These are phyloP conservation scores for Malacoraja senta DNA, from an alignment of 2,797 vertebrate genomes.

Conservation along the genomic window DNA sequence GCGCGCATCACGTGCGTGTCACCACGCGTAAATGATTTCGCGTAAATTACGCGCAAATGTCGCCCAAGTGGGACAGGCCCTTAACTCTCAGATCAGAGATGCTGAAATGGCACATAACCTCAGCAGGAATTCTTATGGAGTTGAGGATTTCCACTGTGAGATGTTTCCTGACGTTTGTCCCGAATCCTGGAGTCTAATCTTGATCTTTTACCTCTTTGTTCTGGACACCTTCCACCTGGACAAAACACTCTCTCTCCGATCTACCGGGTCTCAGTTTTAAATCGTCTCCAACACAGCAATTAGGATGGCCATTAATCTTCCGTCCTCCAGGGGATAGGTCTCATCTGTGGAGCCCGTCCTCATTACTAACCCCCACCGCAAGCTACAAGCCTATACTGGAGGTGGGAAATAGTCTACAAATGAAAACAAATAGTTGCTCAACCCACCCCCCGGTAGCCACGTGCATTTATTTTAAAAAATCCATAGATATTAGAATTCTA, in stretches of 20 bases:
- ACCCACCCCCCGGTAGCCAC: no score
- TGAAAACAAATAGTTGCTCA: background rate
- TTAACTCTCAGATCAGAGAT: no score
- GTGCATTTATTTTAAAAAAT: background rate
- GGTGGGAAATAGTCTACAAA: background rate
- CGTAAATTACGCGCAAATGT: no score
- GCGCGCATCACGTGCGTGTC: no score
- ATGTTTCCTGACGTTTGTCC: background rate
- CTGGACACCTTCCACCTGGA: background rate
- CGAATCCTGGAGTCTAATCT: background rate
- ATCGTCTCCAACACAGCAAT: conserved; percentile 5
- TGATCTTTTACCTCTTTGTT: background rate
- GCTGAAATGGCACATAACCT: no score
- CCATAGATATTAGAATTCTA: background rate
- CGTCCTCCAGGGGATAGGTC: background rate
- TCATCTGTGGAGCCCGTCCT: background rate
- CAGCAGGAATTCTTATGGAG: no score
- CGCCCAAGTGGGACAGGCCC: no score
- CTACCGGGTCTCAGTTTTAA: background rate
- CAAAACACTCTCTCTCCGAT: background rate
- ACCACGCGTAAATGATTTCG: no score
- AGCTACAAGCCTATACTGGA: background rate
- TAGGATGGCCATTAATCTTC: background rate
- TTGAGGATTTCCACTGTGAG: no score
- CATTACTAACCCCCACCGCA: background rate